Base-by-base conservation (phyloP, 2,113 vertebrate genomes). In the Oncorhynchus mykiss region DNA sequence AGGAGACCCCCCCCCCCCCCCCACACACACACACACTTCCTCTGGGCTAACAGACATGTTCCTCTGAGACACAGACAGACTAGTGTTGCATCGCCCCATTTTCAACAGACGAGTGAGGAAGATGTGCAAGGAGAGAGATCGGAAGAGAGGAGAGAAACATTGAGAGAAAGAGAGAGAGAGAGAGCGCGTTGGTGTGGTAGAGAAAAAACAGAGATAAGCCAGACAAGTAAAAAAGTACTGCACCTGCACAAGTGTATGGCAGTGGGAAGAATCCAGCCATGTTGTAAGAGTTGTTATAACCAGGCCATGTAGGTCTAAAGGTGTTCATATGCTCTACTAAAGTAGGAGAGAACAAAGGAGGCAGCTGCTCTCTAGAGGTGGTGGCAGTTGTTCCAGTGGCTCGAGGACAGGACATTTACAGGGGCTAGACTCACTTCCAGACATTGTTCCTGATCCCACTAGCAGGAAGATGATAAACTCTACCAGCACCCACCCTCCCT, bases 341-440 rank as follows among this genome's bases (percentile, higher is more conserved):
- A 24, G 51, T 54, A 54, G 51, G 3, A 54, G 20, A 62, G 20
- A 3, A 57, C 54, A 57, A 57, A 20, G 9, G 2, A 9, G 9
- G 65, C 31, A 27, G 13, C 22, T 67, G 13, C 18, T 34, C 6
- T 18, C 7, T 67, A 78, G 57, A 68, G 65, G 84, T 18, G 86
- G 84, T 77, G 83, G 87, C 85, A 76, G 82, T 68, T 7, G 65
- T 31, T 69, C 60, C 70, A 8, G 73, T 34, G 79, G 66, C 65
- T 85, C 74, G 22, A 67, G 45, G 65, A 83, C 88, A 82, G 87
- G 86, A 86, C 85, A 87, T 87, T 84, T 82, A 79, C 71, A 18
- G 79, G 78, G 83, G 76, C 78, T 83, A 83, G 87, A 89, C 90
- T 89, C 88, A 90, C 70, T 92, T 91, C 91, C 90, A 91, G 85